These are phyloP conservation scores for Cossypha niveicapilla DNA, from an alignment of 2,797 vertebrate species.

Conservation along the genomic window DNA sequence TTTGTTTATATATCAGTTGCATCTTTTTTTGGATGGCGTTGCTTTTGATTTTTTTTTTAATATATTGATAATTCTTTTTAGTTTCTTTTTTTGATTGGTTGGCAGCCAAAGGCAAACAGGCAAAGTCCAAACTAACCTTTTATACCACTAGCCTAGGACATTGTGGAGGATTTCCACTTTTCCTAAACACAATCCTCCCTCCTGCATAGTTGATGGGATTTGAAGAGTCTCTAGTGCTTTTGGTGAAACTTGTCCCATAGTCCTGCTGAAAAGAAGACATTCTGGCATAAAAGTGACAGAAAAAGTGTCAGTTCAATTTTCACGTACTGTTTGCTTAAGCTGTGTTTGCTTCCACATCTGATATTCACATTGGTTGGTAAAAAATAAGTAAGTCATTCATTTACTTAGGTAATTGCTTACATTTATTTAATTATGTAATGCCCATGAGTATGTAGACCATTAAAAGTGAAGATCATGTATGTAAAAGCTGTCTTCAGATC, in stretches of 20 bases:
- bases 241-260: neutral
- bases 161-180: neutral
- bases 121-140: neutral
- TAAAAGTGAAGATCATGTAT: neutral
- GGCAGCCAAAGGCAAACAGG: neutral
- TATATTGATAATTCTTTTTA: neutral
- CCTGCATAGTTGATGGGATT: neutral
- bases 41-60: neutral
- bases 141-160: neutral
- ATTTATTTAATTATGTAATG: neutral
- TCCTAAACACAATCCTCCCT: neutral
- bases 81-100: neutral
- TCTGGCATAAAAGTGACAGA: neutral
- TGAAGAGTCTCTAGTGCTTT: neutral
- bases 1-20: rapidly evolving
- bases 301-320: neutral
- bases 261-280: neutral
- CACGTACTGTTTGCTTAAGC: neutral
- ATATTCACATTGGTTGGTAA: neutral
- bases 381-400: neutral
- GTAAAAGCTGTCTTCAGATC: neutral
- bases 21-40: rapidly evolving
- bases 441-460: neutral
- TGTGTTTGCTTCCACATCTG: neutral
- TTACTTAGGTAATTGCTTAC: neutral